A percentile compares a stretch with the other conserved stretches of the same genome.
Evolutionary conservation across 2,888 invertebrate species (phyloP).

Genomic region (Chelonus formosanus): DNA sequence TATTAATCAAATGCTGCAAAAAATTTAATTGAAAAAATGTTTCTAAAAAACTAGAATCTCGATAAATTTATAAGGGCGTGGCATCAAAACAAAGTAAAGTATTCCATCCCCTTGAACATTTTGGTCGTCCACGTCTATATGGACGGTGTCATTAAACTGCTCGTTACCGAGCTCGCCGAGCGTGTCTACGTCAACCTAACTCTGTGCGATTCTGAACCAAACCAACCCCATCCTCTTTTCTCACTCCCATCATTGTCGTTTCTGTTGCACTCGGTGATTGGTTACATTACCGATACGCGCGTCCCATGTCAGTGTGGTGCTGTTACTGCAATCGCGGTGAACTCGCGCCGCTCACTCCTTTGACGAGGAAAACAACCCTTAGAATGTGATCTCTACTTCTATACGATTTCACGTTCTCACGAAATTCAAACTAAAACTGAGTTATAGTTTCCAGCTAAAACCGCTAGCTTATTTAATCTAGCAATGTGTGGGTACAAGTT

Average conservation of each 20-base stretch:
- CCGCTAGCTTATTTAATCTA: no score
- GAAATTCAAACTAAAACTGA: conserved; percentile 1
- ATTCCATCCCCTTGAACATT: neutral
- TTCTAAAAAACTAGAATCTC: no score
- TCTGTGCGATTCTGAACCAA: conserved; percentile 40
- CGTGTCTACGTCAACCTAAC: conserved; percentile 41
- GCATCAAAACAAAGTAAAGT: conserved; percentile 17
- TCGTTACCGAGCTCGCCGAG: conserved; percentile 51
- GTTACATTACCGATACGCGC: conserved; percentile 65
- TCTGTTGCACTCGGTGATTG: conserved; percentile 55
- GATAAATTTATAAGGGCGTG: neutral
- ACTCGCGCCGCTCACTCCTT: conserved; percentile 45
- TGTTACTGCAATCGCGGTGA: conserved; percentile 63
- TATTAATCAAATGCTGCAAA: no score
- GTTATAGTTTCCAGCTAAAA: neutral
- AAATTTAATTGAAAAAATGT: no score
- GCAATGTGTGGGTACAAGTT: no score
- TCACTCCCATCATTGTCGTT: conserved; percentile 24
- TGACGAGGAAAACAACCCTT: conserved; percentile 52
- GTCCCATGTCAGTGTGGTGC: conserved; percentile 59
- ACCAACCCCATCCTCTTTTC: conserved; percentile 16
- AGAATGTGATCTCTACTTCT: conserved; percentile 14
- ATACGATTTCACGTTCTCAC: conserved; percentile 15
- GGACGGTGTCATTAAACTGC: conserved; percentile 64
- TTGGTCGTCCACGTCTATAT: conserved; percentile 46